A percentile compares a stretch with the other conserved stretches of the same genome.
phyloP scores from a whole-genome alignment of 2,888 invertebrate species.

The Hydriomena furcata region DNA sequence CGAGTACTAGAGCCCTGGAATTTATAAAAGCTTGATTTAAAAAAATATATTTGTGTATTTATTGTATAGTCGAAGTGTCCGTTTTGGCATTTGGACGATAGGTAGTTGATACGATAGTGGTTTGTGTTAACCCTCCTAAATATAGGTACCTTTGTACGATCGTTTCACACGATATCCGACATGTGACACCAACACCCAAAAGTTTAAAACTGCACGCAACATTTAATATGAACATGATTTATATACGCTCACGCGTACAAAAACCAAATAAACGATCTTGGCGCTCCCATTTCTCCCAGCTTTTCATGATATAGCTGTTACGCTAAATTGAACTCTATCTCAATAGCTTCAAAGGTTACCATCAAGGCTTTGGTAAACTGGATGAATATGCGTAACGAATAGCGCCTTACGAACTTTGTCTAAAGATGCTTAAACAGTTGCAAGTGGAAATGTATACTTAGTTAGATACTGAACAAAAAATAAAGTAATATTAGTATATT shows the following conservation, averaged over 20 bases:
- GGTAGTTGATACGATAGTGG: no score
- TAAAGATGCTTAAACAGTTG: slow-evolving; percentile 11
- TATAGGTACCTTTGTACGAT: slow-evolving; percentile 26
- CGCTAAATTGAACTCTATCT: slow-evolving; percentile 4
- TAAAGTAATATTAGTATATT: no score
- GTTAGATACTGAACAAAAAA: no score
- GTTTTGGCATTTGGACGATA: no score
- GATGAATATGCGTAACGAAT: slow-evolving; percentile 12
- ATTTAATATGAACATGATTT: slow-evolving; percentile 62
- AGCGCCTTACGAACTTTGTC: slow-evolving; percentile 11
- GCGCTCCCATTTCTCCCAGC: slow-evolving; percentile 18
- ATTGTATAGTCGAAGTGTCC: no score
- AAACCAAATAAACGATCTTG: slow-evolving; percentile 33
- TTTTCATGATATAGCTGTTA: background rate
- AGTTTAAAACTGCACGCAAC: slow-evolving; percentile 69
- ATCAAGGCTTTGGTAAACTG: background rate
- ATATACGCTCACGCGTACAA: slow-evolving; percentile 46
- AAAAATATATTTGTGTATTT: no score
- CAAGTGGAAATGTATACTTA: slow-evolving; percentile 5
- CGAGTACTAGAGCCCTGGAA: no score
- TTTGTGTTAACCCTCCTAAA: no score
- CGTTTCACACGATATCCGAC: slow-evolving; percentile 57
- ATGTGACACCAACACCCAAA: slow-evolving; percentile 53
- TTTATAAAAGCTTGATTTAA: no score
- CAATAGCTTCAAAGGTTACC: background rate